Evolutionary conservation across 2,888 invertebrate genomes (phyloP).

Genomic region (Drosophila acutilabella): DNA sequence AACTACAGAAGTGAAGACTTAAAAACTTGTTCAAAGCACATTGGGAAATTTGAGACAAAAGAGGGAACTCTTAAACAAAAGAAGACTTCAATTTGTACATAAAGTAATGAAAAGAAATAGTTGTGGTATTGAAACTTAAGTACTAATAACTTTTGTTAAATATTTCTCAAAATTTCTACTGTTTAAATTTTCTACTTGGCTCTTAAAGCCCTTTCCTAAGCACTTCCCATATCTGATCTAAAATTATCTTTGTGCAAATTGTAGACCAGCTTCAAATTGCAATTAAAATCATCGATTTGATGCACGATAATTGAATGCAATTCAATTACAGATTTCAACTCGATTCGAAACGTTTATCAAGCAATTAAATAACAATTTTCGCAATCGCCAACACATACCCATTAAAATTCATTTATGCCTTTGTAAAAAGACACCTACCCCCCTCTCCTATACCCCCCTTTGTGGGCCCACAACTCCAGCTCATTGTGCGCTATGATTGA

Average conservation of each 20-base stretch:
- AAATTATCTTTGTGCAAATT: neutral
- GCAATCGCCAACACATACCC: slow-evolving; percentile 59
- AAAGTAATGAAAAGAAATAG: no score
- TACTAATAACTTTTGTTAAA: no score
- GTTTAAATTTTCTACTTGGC: no score
- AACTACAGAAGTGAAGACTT: neutral
- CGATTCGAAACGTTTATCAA: slow-evolving; percentile 45
- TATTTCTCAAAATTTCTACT: no score
- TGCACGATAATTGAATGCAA: slow-evolving; percentile 37
- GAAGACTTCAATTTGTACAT: no score
- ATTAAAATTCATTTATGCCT: slow-evolving; percentile 63
- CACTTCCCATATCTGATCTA: no score
- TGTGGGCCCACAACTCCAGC: neutral
- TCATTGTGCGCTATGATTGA: slow-evolving; percentile 60
- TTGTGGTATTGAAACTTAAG: no score
- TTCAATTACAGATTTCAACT: slow-evolving; percentile 35
- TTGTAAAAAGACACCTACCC: slow-evolving; percentile 6
- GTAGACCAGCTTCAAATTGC: slow-evolving; percentile 2
- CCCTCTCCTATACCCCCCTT: neutral
- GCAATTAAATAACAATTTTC: slow-evolving; percentile 69
- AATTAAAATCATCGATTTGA: slow-evolving; percentile 16
- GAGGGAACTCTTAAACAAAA: no score
- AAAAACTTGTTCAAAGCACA: no score
- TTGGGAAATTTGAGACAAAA: no score
- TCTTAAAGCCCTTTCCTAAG: no score